phyloP scores from a whole-genome alignment of 1,140 invertebrate species.

The Monochamus saltuarius region DNA sequence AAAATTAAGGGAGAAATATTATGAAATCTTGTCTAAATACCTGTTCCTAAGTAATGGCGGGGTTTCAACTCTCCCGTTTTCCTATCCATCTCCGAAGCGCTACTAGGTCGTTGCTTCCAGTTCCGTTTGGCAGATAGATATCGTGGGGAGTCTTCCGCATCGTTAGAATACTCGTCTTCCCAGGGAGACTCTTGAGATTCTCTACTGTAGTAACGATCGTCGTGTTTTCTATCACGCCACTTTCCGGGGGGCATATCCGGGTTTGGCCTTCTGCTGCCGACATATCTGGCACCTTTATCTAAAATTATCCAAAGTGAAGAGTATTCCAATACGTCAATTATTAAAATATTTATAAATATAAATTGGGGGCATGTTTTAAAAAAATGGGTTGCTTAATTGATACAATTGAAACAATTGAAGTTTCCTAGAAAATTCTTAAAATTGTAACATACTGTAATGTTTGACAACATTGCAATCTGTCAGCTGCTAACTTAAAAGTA shows the following conservation, averaged over 20 bases:
- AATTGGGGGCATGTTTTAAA: too few relatives aligned
- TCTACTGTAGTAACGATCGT: conserved; percentile 52
- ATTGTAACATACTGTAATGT: too few relatives aligned
- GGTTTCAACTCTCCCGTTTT: conserved; percentile 54
- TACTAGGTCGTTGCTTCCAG: conserved; percentile 64
- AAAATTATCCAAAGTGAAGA: conserved; percentile 7
- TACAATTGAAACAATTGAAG: too few relatives aligned
- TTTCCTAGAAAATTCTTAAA: too few relatives aligned
- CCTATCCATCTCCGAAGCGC: conserved; percentile 59
- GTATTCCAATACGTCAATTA: neutral
- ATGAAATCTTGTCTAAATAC: conserved; percentile 13
- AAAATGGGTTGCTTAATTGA: too few relatives aligned
- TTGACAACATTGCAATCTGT: too few relatives aligned
- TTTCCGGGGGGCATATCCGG: conserved; percentile 22
- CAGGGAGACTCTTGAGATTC: conserved; percentile 56
- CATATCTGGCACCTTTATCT: conserved; percentile 42
- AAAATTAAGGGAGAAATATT: too few relatives aligned
- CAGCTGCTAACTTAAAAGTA: too few relatives aligned
- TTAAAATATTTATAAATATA: too few relatives aligned
- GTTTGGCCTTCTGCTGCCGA: conserved; percentile 32
- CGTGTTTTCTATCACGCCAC: conserved; percentile 45
- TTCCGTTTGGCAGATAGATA: conserved; percentile 57
- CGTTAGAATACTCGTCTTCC: conserved; percentile 56
- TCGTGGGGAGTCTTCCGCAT: conserved; percentile 50
- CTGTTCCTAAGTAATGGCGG: conserved; percentile 50